Evolutionary conservation across 2,888 invertebrate genomes (phyloP), one percentile per base, ranked within the genome.

Genomic region (Teinopalpus imperialis): DNA sequence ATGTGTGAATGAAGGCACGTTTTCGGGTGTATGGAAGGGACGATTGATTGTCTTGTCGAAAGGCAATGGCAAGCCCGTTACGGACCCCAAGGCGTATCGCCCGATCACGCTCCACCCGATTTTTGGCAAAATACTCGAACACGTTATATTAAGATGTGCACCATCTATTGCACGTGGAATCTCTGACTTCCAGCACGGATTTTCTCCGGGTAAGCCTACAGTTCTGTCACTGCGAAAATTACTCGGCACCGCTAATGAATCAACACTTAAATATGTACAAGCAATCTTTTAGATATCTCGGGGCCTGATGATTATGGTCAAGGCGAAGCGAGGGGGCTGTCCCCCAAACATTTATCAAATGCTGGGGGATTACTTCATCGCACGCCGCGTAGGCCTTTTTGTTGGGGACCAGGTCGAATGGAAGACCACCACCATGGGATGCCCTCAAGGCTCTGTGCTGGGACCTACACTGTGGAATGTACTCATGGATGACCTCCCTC

Each of bases 121-220:
- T 0, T 23, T 70, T 2, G 66, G 65, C 0, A 70, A 72, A 9
- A 10, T 69, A 0, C 23, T 67, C 0, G 69, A 71, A n/a, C 49
- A 59, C 0, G 43, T 64, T 0, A 44, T 69, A 0, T 1, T 65
- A 0, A 0, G 0, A 0, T 51, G 63, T n/a, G 57, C 65, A 0
- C 56, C 63, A 0, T 6, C 1, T 0, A 49, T 27, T 1, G 10
- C 1, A 2, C 9, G 44, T 0, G 31, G 45, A 0, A 34, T 60
- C 0, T 61, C 62, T 0, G 9, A 21, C 0, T 9, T 10, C 31
- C 69, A 74, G 52, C 63, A 63, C 23, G 69, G 71, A 0, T 72
- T 73, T 9, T 48, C 53, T 16, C 43, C 30, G 1, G 63, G 63
- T 0, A 35, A 48, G 1, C 64, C 66, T 0, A 67, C 66, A 0